Conservation (phyloP, 2,888 invertebrate genomes). For the Leptinotarsa peninsularis region DNA sequence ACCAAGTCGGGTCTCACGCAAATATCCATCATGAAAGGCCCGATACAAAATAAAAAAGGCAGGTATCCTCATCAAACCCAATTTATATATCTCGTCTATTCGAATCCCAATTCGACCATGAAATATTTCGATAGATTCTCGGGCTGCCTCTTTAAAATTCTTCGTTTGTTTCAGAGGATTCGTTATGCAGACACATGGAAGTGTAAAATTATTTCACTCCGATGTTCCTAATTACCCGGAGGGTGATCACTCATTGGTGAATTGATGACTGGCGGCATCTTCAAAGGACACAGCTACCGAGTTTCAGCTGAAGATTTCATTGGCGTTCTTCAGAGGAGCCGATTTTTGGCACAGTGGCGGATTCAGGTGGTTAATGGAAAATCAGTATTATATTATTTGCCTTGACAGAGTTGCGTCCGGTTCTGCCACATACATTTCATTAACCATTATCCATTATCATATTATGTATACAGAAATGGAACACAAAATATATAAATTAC, state of each 20-base stretch:
- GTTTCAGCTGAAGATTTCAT: constrained; percentile 55
- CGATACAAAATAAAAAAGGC: background rate
- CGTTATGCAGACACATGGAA: constrained; percentile 56
- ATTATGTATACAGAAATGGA: too few species aligned
- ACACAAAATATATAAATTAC: too few species aligned
- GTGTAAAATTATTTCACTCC: constrained; percentile 57
- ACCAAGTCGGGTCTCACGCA: background rate
- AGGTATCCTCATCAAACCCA: constrained; percentile 23
- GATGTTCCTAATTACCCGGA: constrained; percentile 55
- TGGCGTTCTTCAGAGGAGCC: constrained; percentile 57
- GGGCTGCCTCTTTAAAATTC: constrained; percentile 51
- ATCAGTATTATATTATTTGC: too few species aligned
- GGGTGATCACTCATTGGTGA: constrained; percentile 54
- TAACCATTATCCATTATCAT: too few species aligned
- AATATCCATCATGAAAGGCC: background rate
- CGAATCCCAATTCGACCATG: constrained; percentile 20
- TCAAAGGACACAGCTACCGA: constrained; percentile 60
- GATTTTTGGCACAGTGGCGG: constrained; percentile 10
- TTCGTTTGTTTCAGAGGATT: constrained; percentile 44
- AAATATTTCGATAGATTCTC: constrained; percentile 44
- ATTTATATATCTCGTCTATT: constrained; percentile 22
- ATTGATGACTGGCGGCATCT: constrained; percentile 56
- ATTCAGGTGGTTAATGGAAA: background rate
- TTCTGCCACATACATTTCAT: too few species aligned
- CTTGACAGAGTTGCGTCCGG: too few species aligned